Percentiles rank a stretch among this genome's conserved stretches.
phyloP scores from a whole-genome alignment of 1,140 invertebrate genomes.

The Drosophila ercepeae region DNA sequence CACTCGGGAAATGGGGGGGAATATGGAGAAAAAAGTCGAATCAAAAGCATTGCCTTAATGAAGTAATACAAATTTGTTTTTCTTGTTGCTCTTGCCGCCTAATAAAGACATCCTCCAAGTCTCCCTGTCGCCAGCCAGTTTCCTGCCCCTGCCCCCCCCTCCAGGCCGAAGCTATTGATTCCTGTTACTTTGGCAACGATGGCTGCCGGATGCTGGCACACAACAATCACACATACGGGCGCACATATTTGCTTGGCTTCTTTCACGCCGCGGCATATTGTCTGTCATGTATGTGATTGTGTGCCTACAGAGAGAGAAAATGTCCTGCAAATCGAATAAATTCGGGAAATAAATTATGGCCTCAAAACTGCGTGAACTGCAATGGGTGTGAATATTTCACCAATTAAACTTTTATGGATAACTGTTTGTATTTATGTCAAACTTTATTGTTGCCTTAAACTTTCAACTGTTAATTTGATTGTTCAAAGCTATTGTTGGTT shows the following conservation, averaged over 20 bases:
- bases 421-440: no score
- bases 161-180: constrained; percentile 56
- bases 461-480: no score
- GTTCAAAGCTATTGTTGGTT: no score
- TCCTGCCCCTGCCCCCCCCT: neutral
- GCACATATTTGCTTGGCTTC: constrained; percentile 67
- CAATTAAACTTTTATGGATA: no score
- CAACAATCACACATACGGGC: constrained; percentile 27
- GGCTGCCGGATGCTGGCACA: constrained; percentile 66
- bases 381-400: neutral
- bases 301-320: constrained; percentile 16
- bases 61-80: constrained; percentile 70
- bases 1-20: constrained; percentile 14
- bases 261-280: constrained; percentile 52
- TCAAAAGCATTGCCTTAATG: constrained; percentile 70
- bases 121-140: no score
- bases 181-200: constrained; percentile 70
- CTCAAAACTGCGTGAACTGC: no score
- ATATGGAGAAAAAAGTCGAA: constrained; percentile 32
- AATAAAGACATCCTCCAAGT: constrained; percentile 55
- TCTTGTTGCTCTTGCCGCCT: constrained; percentile 50
- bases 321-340: neutral
- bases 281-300: constrained; percentile 35
- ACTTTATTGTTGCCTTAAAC: no score
- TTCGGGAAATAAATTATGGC: neutral